Evolutionary conservation across 2,888 invertebrate species (phyloP).

Genomic region (Hyposoter didymator): DNA sequence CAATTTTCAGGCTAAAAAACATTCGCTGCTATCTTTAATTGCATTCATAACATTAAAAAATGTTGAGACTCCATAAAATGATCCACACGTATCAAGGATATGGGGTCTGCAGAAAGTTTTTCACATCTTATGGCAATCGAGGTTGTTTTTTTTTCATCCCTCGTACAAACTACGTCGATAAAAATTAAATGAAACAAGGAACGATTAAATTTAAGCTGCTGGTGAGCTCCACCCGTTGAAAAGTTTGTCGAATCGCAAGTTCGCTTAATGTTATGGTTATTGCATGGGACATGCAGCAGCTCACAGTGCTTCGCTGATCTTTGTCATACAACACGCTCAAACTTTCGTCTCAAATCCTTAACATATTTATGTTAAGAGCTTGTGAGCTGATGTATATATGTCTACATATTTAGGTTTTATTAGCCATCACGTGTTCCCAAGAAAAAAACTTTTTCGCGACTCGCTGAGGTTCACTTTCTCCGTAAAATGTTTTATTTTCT

Average conservation of each 20-base stretch:
- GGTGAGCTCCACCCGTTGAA: conserved; percentile 14
- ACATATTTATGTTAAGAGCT: conserved; percentile 15
- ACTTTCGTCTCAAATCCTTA: conserved; percentile 27
- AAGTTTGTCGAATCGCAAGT: conserved; percentile 35
- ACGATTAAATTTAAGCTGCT: conserved; percentile 39
- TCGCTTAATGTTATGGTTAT: conserved; percentile 44
- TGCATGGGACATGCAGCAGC: conserved; percentile 51
- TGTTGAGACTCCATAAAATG: background rate
- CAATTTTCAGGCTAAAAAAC: background rate
- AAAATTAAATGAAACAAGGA: conserved; percentile 24
- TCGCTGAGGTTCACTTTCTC: conserved; percentile 5
- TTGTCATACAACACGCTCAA: conserved; percentile 32
- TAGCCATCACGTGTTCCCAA: conserved; percentile 21
- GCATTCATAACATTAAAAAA: conserved; percentile 1
- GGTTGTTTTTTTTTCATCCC: background rate
- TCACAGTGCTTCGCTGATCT: conserved; percentile 31
- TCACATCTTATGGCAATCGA: background rate
- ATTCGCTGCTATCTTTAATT: background rate
- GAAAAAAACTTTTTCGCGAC: conserved; percentile 13
- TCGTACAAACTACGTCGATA: background rate
- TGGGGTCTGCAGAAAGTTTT: background rate
- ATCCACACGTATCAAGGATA: background rate
- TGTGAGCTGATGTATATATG: conserved; percentile 8
- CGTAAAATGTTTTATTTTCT: background rate
- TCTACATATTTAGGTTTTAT: conserved; percentile 35